A percentile compares a stretch with the other conserved stretches of the same genome.
phyloP scores from a whole-genome alignment of 1,140 invertebrate species.

The Drosophila oshimai region DNA sequence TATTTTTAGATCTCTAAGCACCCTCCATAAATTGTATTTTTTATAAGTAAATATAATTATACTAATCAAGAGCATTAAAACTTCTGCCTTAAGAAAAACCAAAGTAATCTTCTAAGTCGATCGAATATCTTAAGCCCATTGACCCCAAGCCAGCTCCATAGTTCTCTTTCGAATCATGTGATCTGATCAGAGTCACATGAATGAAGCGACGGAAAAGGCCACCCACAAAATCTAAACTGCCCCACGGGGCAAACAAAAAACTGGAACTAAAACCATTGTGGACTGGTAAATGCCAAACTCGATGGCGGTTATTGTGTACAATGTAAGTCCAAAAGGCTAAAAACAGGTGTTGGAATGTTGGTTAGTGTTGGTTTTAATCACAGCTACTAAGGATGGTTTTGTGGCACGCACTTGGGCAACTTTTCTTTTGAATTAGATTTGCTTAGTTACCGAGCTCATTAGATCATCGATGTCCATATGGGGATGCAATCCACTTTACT shows the following conservation, averaged over 20 bases:
- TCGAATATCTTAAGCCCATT: background rate
- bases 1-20: too few relatives aligned
- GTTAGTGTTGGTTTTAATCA: slow-evolving; percentile 18
- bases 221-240: slow-evolving; percentile 26
- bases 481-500: slow-evolving; percentile 24
- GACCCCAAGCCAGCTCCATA: slow-evolving; percentile 1
- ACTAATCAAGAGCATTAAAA: background rate
- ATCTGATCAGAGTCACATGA: slow-evolving; percentile 11
- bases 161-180: slow-evolving; percentile 11
- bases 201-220: slow-evolving; percentile 15
- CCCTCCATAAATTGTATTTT: too few relatives aligned
- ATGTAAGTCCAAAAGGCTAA: slow-evolving; percentile 38
- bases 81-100: background rate
- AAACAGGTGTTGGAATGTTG: slow-evolving; percentile 49
- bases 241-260: slow-evolving; percentile 10
- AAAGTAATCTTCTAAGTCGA: background rate
- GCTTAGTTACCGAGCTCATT: slow-evolving; percentile 38
- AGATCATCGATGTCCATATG: slow-evolving; percentile 56
- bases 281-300: slow-evolving; percentile 47
- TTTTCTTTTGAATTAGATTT: slow-evolving; percentile 2
- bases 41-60: background rate
- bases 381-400: slow-evolving; percentile 26
- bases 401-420: slow-evolving; percentile 30
- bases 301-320: slow-evolving; percentile 49
- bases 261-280: slow-evolving; percentile 34